Evolutionary conservation across 2,113 vertebrate genomes (phyloP), one percentile per base, ranked within the genome.

Genomic region (Eulemur macaco): DNA sequence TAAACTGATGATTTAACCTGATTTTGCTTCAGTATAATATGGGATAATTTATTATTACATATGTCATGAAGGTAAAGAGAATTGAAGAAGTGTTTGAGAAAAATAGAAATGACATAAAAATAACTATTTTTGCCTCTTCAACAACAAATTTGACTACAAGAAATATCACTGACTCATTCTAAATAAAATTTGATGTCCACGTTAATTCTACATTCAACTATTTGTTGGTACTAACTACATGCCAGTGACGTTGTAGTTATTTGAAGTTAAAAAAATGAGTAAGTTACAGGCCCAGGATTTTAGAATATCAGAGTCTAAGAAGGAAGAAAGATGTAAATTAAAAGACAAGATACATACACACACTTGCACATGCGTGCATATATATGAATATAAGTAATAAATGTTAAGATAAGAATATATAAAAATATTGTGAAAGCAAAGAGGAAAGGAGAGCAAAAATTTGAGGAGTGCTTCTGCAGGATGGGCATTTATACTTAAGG

Each of bases 61-160:
- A 78, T 63, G 20, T 76, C 10, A 68, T 45, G 31, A 93, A 13
- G 21, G 15, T 58, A 87, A 89, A 87, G 8, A 47, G 15, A 86
- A 81, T 2, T n/a, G 20, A 91, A 52, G 12, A 81, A 73, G 11
- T 34, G 37, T 58, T 68, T 91, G 52, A 21, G 21, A 58, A 73
- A 88, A 88, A 93, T 21, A 56, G 12, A 85, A 88, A 71, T 25
- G 25, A 86, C 11, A 29, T 76, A 86, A 92, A 77, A 78, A 94
- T 82, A n/a, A 34, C 50, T 83, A 68, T 78, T 73, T 93, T 92
- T 95, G 64, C 11, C 39, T 94, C 10, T 69, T 81, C 20, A 69
- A 56, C 25, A 68, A 85, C 7, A 69, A 34, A 39, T 31, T 74
- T 89, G 21, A 63, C 14, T 82, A 42, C 1, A 76, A 89, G 29